Percentiles rank a stretch among this genome's conserved stretches.
Conservation (phyloP, 2,888 invertebrate species). For the Crossocerus cetratus region DNA sequence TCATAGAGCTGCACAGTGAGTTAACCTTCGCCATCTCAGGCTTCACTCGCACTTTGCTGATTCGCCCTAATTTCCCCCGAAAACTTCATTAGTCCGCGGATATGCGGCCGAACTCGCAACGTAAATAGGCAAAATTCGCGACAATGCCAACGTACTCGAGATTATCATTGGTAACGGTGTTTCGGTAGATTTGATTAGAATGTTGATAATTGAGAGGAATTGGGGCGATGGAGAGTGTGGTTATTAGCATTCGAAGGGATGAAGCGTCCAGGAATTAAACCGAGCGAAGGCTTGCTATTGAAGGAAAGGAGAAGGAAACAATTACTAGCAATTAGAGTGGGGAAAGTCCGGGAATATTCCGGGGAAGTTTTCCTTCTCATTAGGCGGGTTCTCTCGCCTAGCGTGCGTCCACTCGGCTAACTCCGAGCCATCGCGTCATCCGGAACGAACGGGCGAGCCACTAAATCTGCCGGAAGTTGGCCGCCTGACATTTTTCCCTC, state of each 20-base stretch:
- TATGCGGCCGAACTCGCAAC: too few species aligned
- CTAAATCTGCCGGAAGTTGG: too few species aligned
- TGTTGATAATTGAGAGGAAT: too few species aligned
- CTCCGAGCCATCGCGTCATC: too few species aligned
- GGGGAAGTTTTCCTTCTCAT: neutral
- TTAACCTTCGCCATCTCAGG: conserved; percentile 61
- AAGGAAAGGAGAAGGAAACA: neutral
- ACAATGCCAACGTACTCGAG: conserved; percentile 19
- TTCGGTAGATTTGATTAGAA: too few species aligned
- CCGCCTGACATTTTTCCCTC: neutral
- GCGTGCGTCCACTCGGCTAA: too few species aligned
- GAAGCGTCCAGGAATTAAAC: neutral
- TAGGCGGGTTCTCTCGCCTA: neutral
- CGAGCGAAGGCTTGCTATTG: too few species aligned
- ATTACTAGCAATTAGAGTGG: neutral
- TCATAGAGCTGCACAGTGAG: conserved; percentile 92
- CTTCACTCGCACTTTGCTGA: too few species aligned
- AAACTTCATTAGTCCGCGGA: too few species aligned
- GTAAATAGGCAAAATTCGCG: too few species aligned
- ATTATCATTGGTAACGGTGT: conserved; percentile 65
- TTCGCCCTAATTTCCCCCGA: too few species aligned
- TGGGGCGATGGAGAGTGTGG: neutral
- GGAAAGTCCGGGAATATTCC: neutral
- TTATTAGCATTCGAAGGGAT: neutral
- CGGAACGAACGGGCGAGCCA: too few species aligned